Percentiles rank a stretch among this genome's conserved stretches.
phyloP scores from a whole-genome alignment of 2,888 invertebrate genomes.

The Drosophila seclusa region DNA sequence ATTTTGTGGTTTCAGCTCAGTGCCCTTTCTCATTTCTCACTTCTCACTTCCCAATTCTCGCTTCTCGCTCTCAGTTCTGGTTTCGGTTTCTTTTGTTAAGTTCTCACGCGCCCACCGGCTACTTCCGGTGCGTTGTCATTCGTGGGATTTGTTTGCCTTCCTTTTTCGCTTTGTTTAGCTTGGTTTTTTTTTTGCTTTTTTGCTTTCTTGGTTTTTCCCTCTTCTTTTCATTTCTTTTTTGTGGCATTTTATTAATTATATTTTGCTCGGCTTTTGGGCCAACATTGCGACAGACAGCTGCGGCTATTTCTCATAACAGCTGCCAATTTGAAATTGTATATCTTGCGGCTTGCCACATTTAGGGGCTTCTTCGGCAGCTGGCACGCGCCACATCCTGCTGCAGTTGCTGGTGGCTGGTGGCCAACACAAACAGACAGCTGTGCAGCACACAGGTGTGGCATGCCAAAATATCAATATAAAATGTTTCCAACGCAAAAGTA shows the following conservation, averaged over 20 bases:
- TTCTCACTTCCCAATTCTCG: not conserved
- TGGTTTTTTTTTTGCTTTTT: conserved; percentile 22
- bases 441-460: not conserved
- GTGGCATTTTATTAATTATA: conserved; percentile 50
- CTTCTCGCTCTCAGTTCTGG: not conserved
- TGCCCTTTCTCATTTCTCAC: not conserved
- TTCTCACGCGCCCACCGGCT: conserved; percentile 33
- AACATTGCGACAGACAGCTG: conserved; percentile 43
- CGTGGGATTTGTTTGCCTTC: conserved; percentile 56
- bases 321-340: conserved; percentile 71
- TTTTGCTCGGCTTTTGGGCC: conserved; percentile 23
- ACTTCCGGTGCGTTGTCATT: conserved; percentile 45
- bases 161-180: conserved; percentile 21
- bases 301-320: conserved; percentile 47
- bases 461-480: conserved; percentile 2
- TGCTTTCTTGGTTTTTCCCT: not conserved
- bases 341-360: conserved; percentile 47
- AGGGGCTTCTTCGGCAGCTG: conserved; percentile 33
- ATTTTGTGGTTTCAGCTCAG: conserved; percentile 40
- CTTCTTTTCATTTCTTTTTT: not conserved
- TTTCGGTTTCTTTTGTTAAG: conserved; percentile 32
- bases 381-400: conserved; percentile 53
- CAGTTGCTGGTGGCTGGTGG: conserved; percentile 17
- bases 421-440: not conserved
- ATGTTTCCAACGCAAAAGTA: not conserved